These are phyloP conservation scores for Oreochromis aureus DNA, from an alignment of 2,113 vertebrate species.

Conservation along the genomic window DNA sequence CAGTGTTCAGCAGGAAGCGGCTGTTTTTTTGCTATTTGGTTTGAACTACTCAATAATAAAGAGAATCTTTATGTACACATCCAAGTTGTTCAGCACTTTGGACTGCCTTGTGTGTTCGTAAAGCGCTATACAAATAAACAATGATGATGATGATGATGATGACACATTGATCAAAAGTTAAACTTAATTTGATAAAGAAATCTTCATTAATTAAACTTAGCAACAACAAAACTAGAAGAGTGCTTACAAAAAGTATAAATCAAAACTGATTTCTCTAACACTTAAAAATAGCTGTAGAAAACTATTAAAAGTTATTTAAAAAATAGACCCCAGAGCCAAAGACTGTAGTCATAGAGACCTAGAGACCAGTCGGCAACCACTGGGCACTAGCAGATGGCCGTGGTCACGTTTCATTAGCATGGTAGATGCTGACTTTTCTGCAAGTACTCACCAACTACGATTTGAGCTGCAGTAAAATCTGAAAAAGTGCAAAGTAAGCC, in stretches of 20 bases:
- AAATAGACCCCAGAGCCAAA: not conserved
- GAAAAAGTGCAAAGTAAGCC: not conserved
- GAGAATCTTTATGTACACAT: not conserved
- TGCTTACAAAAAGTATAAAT: not conserved
- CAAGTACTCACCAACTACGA: not conserved
- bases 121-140: too few relatives aligned
- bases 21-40: not conserved
- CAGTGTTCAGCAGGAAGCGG: fast-evolving
- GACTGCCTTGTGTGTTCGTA: too few relatives aligned
- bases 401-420: not conserved
- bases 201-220: not conserved
- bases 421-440: not conserved
- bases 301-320: not conserved
- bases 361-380: not conserved
- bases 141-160: too few relatives aligned
- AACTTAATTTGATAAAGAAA: not conserved
- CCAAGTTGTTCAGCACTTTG: too few relatives aligned
- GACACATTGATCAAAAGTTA: not conserved
- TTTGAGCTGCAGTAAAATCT: fast-evolving
- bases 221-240: not conserved
- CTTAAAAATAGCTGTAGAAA: not conserved
- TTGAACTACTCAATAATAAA: not conserved
- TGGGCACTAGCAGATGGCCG: fast-evolving
- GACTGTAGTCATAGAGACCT: not conserved
- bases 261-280: not conserved